Base-by-base conservation (phyloP, 2,113 vertebrate genomes). In the Thunnus thynnus region DNA sequence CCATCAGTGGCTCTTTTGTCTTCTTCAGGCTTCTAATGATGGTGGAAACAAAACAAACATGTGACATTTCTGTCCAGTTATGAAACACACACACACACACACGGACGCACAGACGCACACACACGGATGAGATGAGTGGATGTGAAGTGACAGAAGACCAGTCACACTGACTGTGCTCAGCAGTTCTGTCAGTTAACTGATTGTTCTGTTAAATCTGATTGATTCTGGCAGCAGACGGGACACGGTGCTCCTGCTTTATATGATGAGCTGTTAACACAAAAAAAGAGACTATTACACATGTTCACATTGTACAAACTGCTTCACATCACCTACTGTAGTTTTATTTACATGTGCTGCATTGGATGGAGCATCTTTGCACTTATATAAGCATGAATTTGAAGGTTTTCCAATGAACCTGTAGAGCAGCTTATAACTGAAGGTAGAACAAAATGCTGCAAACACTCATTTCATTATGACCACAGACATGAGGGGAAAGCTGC, bases 131-230 rank as follows among this genome's bases (percentile, higher is more conserved):
- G 25, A 46, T 73, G 72, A 5, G 32, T 61, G 65, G 54, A 78
- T 67, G 68, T 61, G 69, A 52, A n/a, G 60, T 46, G 82, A 77
- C 79, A 75, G 60, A 7, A 2, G 67, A 64, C 32, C 36, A 22
- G 84, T 54, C 27, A 3, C 54, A 6, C 62, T 55, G 58, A 41
- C 36, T 41, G 6, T 44, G 71, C 64, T 83, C 80, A 80, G 80
- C 86, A 77, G 47, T 16, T 77, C 64, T 82, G 79, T 78, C 72
- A 1, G 9, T 55, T 25, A 16, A 60, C 32, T 18, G 67, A 58
- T 56, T 48, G 60, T 75, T 54, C 44, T 55, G 61, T 60, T 64
- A 2, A 0, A 44, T 14, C 44, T 16, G 17, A 75, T 58, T 57
- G 72, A 50, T 30, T 44, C 47, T 80, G 81, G 17, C 77, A 71